These are phyloP conservation scores for Brassicogethes aeneus DNA, from an alignment of 2,888 invertebrate species.

Conservation along the genomic window DNA sequence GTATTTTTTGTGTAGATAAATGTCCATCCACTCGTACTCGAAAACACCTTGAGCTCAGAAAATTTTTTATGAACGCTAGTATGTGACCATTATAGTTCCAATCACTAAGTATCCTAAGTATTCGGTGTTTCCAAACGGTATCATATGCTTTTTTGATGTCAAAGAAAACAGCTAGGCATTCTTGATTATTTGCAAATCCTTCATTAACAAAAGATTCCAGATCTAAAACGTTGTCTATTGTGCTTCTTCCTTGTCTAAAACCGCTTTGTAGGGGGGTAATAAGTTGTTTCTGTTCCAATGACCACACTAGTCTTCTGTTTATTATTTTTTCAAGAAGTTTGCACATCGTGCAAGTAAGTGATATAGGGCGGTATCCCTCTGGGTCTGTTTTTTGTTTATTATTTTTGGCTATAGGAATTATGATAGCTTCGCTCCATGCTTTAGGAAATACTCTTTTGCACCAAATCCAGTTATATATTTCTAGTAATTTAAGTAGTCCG, in stretches of 20 bases:
- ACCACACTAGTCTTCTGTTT: conserved; percentile 12
- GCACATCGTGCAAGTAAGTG: conserved; percentile 10
- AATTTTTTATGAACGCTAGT: conserved; percentile 10
- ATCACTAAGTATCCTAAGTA: conserved; percentile 2
- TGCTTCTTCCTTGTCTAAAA: conserved; percentile 9
- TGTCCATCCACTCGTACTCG: conserved; percentile 8
- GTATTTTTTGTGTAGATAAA: neutral
- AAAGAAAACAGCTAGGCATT: conserved; percentile 10
- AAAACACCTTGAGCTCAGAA: conserved; percentile 5
- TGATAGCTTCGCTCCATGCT: conserved; percentile 9
- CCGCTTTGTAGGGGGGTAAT: conserved; percentile 9
- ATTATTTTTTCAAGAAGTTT: conserved; percentile 14
- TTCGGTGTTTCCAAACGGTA: conserved; percentile 6
- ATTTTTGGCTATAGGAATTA: conserved; percentile 10
- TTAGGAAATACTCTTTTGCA: conserved; percentile 7
- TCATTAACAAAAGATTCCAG: conserved; percentile 12
- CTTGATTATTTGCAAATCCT: conserved; percentile 10
- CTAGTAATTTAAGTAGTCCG: conserved; percentile 5
- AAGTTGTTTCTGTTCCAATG: conserved; percentile 10
- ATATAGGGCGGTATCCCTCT: conserved; percentile 11
- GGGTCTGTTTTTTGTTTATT: conserved; percentile 10
- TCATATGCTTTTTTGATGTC: conserved; percentile 14
- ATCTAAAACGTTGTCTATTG: conserved; percentile 10
- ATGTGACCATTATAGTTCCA: conserved; percentile 8
- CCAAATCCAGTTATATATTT: conserved; percentile 8